phyloP scores from a whole-genome alignment of 2,888 invertebrate species.

The Drosophila fulvimacula region DNA sequence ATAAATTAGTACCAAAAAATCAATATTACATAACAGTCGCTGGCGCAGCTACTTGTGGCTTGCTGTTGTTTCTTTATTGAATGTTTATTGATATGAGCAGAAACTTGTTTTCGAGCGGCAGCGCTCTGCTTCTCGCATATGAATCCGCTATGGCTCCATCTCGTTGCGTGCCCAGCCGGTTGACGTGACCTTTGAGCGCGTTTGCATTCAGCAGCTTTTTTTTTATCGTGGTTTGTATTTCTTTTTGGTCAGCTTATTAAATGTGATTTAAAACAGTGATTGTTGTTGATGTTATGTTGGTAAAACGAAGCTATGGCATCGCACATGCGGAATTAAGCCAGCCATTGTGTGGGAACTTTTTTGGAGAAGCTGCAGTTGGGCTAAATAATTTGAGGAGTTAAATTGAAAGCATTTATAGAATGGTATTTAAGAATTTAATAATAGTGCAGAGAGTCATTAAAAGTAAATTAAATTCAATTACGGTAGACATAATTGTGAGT shows the following conservation, averaged over 20 bases:
- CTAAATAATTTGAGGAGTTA: not conserved
- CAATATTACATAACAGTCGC: slow-evolving; percentile 70
- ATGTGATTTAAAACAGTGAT: slow-evolving; percentile 34
- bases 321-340: slow-evolving; percentile 16
- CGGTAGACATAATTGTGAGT: no score
- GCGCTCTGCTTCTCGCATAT: slow-evolving; percentile 26
- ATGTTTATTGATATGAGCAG: slow-evolving; percentile 48
- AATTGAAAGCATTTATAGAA: not conserved
- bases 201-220: slow-evolving; percentile 50
- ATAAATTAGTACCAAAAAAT: slow-evolving; percentile 61
- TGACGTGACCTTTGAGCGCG: slow-evolving; percentile 72
- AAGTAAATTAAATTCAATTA: no score
- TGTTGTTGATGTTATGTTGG: slow-evolving; percentile 22
- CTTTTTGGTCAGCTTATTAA: slow-evolving; percentile 38
- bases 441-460: not conserved
- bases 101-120: slow-evolving; percentile 60
- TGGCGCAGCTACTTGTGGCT: slow-evolving; percentile 19
- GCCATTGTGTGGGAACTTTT: slow-evolving; percentile 46
- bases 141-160: slow-evolving; percentile 18
- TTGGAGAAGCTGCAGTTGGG: not conserved
- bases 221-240: slow-evolving; percentile 23
- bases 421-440: not conserved
- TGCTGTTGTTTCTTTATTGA: slow-evolving; percentile 17
- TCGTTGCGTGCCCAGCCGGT: slow-evolving; percentile 72
- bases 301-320: slow-evolving; percentile 1